Conservation (phyloP, 1,140 invertebrate genomes). For the Acromyrmex charruanus region DNA sequence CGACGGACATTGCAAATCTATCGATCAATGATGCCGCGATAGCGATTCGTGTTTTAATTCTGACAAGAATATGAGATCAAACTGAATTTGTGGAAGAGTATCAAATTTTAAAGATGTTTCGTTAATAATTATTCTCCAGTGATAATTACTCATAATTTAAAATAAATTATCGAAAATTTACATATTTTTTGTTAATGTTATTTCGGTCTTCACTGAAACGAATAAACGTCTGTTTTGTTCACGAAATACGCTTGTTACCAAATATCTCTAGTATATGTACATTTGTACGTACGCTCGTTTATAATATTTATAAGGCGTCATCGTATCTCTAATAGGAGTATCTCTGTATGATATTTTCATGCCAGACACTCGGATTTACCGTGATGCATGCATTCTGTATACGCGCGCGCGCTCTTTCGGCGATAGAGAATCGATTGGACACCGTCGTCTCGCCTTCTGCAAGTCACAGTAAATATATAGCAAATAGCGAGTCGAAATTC, state of each 20-base stretch:
- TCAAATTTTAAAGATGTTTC: not conserved
- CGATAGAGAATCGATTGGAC: slow-evolving; percentile 70
- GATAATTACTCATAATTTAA: slow-evolving; percentile 2
- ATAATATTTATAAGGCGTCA: slow-evolving; percentile 60
- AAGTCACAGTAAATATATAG: slow-evolving; percentile 64
- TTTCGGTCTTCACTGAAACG: not conserved
- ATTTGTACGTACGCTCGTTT: slow-evolving; percentile 18
- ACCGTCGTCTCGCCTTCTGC: slow-evolving; percentile 48
- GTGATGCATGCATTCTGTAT: slow-evolving; percentile 21
- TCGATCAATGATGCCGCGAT: slow-evolving; percentile 52
- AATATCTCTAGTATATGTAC: not conserved
- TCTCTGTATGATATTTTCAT: slow-evolving; percentile 44
- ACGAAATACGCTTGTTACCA: slow-evolving; percentile 4
- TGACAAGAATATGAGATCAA: slow-evolving; percentile 27
- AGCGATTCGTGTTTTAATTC: slow-evolving; percentile 56
- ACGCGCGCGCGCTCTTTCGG: slow-evolving; percentile 58
- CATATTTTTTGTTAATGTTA: not conserved
- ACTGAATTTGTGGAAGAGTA: slow-evolving; percentile 30
- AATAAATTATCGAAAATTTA: not conserved
- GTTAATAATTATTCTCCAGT: not conserved
- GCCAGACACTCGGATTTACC: slow-evolving; percentile 47
- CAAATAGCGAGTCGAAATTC: slow-evolving; percentile 56
- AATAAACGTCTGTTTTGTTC: not conserved
- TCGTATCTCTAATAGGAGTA: slow-evolving; percentile 51
- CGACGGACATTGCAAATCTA: slow-evolving; percentile 53